Conservation (phyloP, 2,113 vertebrate genomes). For the Tyto alba region DNA sequence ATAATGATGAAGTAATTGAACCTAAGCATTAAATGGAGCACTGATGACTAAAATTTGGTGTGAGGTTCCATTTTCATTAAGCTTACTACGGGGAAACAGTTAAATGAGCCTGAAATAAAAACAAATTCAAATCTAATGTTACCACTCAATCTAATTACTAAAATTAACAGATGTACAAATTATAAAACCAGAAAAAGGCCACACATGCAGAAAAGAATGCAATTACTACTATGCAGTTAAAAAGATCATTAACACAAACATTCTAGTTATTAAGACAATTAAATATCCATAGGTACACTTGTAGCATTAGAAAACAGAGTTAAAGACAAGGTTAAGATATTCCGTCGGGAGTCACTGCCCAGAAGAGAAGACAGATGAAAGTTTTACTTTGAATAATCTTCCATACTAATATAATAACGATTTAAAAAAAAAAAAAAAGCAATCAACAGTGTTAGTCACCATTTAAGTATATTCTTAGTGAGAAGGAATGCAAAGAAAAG, state of each 20-base stretch:
- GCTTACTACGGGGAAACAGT: neutral
- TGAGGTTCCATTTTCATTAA: neutral
- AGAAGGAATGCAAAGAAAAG: neutral
- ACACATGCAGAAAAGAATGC: neutral
- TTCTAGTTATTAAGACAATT: neutral
- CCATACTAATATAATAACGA: neutral
- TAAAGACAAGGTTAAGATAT: neutral
- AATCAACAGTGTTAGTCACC: neutral
- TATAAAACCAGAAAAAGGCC: neutral
- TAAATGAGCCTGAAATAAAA: conserved; percentile 20
- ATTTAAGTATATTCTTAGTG: accelerated
- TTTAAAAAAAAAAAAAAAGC: neutral
- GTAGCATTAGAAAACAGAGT: neutral
- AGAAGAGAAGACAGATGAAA: neutral
- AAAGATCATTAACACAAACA: neutral
- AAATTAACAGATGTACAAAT: neutral
- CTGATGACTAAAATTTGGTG: neutral
- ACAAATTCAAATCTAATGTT: neutral
- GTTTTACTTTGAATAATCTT: neutral
- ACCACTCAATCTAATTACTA: neutral
- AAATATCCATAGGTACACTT: neutral
- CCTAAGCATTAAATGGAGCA: neutral
- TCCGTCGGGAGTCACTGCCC: neutral
- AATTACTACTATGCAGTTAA: neutral
- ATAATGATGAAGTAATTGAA: neutral